A percentile compares a stretch with the other conserved stretches of the same genome.
phyloP scores from a whole-genome alignment of 2,797 vertebrate species.

The Diplodus puntazzo region DNA sequence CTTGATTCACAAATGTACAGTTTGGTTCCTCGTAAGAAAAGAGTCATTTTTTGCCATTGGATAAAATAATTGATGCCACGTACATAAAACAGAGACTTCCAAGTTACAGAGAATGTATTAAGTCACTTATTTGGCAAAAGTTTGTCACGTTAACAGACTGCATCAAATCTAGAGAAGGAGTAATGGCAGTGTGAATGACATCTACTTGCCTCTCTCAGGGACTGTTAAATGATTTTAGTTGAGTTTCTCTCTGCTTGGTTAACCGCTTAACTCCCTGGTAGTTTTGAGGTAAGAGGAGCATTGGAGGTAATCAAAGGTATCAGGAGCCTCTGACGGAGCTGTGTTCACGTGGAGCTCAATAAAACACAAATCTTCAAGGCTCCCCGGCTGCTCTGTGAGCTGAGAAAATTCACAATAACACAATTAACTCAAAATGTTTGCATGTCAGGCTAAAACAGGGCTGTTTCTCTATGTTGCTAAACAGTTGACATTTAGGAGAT shows the following conservation, averaged over 20 bases:
- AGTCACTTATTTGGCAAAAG: background rate
- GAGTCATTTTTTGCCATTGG: background rate
- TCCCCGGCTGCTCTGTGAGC: conserved; percentile 4
- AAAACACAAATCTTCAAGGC: background rate
- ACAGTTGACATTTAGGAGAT: conserved; percentile 55
- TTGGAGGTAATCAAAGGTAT: background rate
- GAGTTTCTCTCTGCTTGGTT: background rate
- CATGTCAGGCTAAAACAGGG: conserved; percentile 5
- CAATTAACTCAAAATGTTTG: conserved; percentile 39
- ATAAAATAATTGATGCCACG: background rate
- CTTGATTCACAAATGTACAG: background rate
- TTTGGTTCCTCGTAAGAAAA: background rate
- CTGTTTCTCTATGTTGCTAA: conserved; percentile 36
- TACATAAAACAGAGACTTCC: background rate
- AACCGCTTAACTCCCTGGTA: background rate
- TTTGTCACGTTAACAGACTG: background rate
- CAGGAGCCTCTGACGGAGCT: background rate
- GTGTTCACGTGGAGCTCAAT: background rate
- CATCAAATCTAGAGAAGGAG: background rate
- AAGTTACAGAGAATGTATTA: background rate
- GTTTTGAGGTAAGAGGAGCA: background rate
- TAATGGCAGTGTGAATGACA: no score
- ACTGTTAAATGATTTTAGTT: background rate
- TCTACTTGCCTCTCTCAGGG: background rate
- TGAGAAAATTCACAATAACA: conserved; percentile 48